Conservation (phyloP, 2,797 vertebrate genomes). For the Ammospiza maritima region DNA sequence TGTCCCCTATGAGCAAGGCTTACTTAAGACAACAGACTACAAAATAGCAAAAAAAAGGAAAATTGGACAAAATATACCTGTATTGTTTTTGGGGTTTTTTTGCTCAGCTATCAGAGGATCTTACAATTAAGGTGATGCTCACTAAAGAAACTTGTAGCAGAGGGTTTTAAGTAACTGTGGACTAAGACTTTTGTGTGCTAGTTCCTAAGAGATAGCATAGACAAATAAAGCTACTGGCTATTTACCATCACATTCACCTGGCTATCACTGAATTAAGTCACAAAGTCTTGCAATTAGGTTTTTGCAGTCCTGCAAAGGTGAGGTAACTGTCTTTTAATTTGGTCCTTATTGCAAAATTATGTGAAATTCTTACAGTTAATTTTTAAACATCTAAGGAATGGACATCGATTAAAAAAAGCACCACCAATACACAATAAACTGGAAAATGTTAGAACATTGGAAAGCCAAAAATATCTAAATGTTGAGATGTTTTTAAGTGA, state of each 20-base stretch:
- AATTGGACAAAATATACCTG: slow-evolving; percentile 2
- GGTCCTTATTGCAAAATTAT: not conserved
- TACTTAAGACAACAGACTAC: slow-evolving; percentile 11
- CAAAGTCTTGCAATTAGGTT: not conserved
- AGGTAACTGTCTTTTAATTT: not conserved
- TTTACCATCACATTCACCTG: slow-evolving; percentile 41
- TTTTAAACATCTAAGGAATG: not conserved
- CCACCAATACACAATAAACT: not conserved
- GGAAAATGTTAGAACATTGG: not conserved
- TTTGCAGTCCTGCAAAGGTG: not conserved
- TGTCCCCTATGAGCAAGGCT: slow-evolving; percentile 13
- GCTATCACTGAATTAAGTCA: not conserved
- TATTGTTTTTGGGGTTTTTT: not conserved
- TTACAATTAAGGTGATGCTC: slow-evolving; percentile 48
- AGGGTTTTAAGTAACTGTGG: slow-evolving; percentile 41
- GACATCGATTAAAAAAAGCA: not conserved
- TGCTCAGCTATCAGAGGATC: slow-evolving; percentile 33
- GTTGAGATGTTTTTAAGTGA: not conserved
- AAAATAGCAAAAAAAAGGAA: not conserved
- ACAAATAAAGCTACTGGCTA: slow-evolving; percentile 51
- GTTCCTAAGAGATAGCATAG: slow-evolving; percentile 31
- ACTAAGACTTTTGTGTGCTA: slow-evolving; percentile 12
- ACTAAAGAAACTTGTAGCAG: not conserved
- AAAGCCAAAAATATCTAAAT: not conserved
- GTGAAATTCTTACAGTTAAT: not conserved